A percentile compares a stretch with the other conserved stretches of the same genome.
phyloP scores from a whole-genome alignment of 2,113 vertebrate genomes.

The Rhodinocichla rosea region DNA sequence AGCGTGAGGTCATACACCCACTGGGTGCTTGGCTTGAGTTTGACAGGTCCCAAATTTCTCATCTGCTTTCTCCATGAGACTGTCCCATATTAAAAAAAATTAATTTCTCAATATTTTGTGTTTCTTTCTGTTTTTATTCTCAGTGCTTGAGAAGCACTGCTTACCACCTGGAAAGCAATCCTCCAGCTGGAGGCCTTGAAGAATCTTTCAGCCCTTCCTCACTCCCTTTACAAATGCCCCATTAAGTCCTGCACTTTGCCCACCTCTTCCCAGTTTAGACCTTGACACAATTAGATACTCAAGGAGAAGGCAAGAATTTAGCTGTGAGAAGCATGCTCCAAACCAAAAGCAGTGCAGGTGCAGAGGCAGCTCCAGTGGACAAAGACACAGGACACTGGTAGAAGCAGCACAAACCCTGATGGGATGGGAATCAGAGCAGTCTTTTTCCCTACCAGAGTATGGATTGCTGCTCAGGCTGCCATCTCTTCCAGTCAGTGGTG shows the following conservation, averaged over 20 bases:
- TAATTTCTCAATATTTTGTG: background rate
- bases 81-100: background rate
- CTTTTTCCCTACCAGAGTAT: constrained; percentile 84
- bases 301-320: background rate
- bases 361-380: background rate
- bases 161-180: background rate
- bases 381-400: background rate
- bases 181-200: background rate
- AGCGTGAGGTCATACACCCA: background rate
- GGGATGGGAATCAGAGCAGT: background rate
- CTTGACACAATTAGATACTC: background rate
- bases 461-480: constrained; percentile 92
- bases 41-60: background rate
- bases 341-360: background rate
- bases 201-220: background rate
- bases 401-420: background rate
- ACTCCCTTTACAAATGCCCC: background rate
- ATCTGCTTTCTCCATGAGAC: background rate
- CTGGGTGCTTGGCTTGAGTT: background rate
- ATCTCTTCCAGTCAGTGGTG: constrained; percentile 91
- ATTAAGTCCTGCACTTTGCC: background rate
- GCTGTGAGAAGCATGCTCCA: background rate
- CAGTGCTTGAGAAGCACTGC: background rate
- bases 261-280: background rate
- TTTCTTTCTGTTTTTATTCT: background rate